These are phyloP conservation scores for Pemphredon lugubris DNA, from an alignment of 2,888 invertebrate genomes.

Conservation along the genomic window DNA sequence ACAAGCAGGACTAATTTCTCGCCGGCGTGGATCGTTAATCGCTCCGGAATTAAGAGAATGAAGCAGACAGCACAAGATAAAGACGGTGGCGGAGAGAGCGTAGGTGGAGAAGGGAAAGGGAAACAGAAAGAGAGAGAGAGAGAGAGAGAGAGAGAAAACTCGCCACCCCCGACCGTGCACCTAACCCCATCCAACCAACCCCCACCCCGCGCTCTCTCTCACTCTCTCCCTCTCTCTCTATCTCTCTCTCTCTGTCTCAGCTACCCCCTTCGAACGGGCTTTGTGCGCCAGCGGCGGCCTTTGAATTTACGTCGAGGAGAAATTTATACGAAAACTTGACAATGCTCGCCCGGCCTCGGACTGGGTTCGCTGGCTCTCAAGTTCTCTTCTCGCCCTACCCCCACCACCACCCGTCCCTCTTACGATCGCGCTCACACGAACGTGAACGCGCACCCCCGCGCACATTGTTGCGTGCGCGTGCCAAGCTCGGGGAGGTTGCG, in stretches of 20 bases:
- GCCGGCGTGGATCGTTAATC: constrained; percentile 59
- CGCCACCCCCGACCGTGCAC: neutral
- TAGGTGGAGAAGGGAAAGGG: constrained; percentile 11
- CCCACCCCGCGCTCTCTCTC: too few species aligned
- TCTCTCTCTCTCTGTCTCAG: constrained; percentile 30
- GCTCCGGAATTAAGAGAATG: constrained; percentile 62
- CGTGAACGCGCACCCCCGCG: neutral
- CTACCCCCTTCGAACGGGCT: constrained; percentile 42
- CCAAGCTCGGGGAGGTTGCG: neutral
- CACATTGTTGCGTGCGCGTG: neutral
- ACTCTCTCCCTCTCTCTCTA: constrained; percentile 25
- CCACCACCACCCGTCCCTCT: too few species aligned
- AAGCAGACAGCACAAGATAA: constrained; percentile 54
- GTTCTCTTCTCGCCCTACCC: constrained; percentile 27
- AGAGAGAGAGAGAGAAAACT: too few species aligned
- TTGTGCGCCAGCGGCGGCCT: constrained; percentile 59
- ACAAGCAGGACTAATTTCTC: constrained; percentile 63
- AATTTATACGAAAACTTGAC: constrained; percentile 75
- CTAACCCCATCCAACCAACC: constrained; percentile 6
- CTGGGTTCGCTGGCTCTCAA: constrained; percentile 48
- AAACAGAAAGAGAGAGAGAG: too few species aligned
- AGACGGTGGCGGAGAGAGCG: constrained; percentile 26
- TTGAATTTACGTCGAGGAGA: constrained; percentile 71
- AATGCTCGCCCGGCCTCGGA: constrained; percentile 60
- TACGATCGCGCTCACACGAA: neutral